Percentiles rank a stretch among this genome's conserved stretches.
Conservation (phyloP, 2,797 vertebrate species). For the Philypnodon macrostomus region DNA sequence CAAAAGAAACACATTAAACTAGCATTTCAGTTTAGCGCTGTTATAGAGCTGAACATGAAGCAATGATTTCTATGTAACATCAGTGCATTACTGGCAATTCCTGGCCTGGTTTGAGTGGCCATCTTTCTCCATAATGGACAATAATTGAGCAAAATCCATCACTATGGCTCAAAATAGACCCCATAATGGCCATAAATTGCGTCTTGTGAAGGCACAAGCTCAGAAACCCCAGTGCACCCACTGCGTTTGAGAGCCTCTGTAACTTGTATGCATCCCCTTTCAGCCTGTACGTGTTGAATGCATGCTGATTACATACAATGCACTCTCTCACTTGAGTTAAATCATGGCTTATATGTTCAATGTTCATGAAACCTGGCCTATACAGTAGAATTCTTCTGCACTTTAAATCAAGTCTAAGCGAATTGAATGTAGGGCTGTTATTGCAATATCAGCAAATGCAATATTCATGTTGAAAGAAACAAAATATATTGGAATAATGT, state of each 20-base stretch:
- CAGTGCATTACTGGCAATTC: conserved; percentile 75
- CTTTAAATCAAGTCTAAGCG: conserved; percentile 20
- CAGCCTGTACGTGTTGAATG: conserved; percentile 56
- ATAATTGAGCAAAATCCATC: conserved; percentile 94
- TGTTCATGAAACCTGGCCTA: conserved; percentile 42
- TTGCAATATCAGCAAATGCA: too few relatives aligned
- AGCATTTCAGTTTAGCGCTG: conserved; percentile 21
- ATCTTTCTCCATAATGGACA: conserved; percentile 91
- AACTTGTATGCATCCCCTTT: conserved; percentile 61
- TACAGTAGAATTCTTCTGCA: conserved; percentile 17
- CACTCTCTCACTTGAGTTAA: conserved; percentile 50
- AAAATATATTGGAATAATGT: too few relatives aligned
- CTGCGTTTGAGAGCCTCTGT: conserved; percentile 68
- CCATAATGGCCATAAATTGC: conserved; percentile 83
- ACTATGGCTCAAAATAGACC: conserved; percentile 81
- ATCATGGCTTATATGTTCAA: too few relatives aligned
- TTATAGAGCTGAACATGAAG: conserved; percentile 59
- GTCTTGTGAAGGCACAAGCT: conserved; percentile 75
- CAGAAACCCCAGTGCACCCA: conserved; percentile 63
- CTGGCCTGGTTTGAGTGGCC: conserved; percentile 73
- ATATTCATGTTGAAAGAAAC: too few relatives aligned
- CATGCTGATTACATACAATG: conserved; percentile 75
- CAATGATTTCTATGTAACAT: conserved; percentile 72
- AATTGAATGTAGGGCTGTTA: too few relatives aligned
- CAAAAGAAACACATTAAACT: background rate